These are phyloP conservation scores for Nanorana parkeri DNA, from an alignment of 2,113 vertebrate species.

Conservation along the genomic window DNA sequence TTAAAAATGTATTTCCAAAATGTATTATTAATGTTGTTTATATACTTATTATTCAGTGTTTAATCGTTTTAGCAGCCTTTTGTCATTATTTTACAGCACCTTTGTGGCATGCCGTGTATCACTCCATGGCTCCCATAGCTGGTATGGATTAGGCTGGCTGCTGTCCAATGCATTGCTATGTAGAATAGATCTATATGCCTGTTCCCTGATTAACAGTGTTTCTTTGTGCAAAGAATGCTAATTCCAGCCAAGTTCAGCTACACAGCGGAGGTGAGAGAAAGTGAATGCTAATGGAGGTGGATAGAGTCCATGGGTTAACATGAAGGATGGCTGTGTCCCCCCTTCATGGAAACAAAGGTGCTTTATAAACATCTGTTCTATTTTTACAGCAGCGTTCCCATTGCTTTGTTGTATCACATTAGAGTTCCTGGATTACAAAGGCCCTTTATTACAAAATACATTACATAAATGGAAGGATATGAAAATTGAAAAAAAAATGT, in stretches of 20 bases:
- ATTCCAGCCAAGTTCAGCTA: slow-evolving; percentile 68
- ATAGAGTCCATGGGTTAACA: slow-evolving; percentile 9
- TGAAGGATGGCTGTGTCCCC: slow-evolving; percentile 12
- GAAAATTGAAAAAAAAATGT: background rate
- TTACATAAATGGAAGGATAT: slow-evolving; percentile 12
- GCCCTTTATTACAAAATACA: slow-evolving; percentile 11
- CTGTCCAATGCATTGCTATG: slow-evolving; percentile 64
- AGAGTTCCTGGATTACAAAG: slow-evolving; percentile 3
- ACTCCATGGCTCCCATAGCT: slow-evolving; percentile 58
- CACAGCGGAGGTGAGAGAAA: slow-evolving; percentile 50
- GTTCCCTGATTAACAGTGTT: slow-evolving; percentile 64
- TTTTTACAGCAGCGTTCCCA: slow-evolving; percentile 21
- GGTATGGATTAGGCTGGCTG: slow-evolving; percentile 69
- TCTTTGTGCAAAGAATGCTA: slow-evolving; percentile 68
- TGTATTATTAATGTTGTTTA: too few relatives aligned
- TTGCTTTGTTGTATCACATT: slow-evolving; percentile 31
- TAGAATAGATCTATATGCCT: slow-evolving; percentile 59
- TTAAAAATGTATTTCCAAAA: too few relatives aligned
- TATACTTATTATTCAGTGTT: background rate
- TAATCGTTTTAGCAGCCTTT: background rate
- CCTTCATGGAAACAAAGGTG: background rate
- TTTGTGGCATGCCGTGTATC: slow-evolving; percentile 10
- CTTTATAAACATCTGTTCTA: slow-evolving; percentile 55
- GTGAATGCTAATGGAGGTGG: slow-evolving; percentile 16
- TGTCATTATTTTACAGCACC: slow-evolving; percentile 10